phyloP scores from a whole-genome alignment of 2,113 vertebrate species.

The Macquaria ambigua region DNA sequence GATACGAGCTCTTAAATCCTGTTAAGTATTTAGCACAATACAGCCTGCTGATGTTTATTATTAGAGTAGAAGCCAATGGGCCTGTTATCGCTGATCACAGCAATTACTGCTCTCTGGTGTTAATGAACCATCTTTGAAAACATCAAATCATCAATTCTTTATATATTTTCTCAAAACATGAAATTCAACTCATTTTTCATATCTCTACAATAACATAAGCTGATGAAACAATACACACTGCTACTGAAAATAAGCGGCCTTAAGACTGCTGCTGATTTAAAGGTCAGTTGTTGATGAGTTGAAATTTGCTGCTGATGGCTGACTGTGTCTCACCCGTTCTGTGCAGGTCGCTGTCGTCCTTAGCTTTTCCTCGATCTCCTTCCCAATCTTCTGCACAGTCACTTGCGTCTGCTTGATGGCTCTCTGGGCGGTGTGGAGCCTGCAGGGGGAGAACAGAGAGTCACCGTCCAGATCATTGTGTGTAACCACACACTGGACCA shows the following conservation, averaged over 20 bases:
- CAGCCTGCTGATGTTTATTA: slow-evolving; percentile 34
- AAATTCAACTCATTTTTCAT: slow-evolving; percentile 26
- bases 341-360: slow-evolving; percentile 92
- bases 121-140: slow-evolving; percentile 15
- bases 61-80: slow-evolving; percentile 16
- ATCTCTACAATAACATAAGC: not conserved
- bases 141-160: not conserved
- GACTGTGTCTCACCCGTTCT: slow-evolving; percentile 87
- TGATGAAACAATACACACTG: not conserved
- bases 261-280: not conserved
- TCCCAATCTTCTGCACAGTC: slow-evolving; percentile 97
- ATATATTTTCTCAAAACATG: slow-evolving; percentile 19
- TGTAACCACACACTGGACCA: slow-evolving; percentile 22
- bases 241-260: not conserved
- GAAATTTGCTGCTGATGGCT: not conserved
- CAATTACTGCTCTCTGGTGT: slow-evolving; percentile 1
- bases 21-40: slow-evolving; percentile 23
- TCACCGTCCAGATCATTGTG: slow-evolving; percentile 34
- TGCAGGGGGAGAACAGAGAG: slow-evolving; percentile 72
- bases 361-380: slow-evolving; percentile 98
- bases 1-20: slow-evolving; percentile 49
- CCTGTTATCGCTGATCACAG: slow-evolving; percentile 33
- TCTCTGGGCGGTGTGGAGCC: slow-evolving; percentile 97
- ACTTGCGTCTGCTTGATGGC: slow-evolving; percentile 99
- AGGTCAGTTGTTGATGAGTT: not conserved